Percentiles rank a stretch among this genome's conserved stretches.
Evolutionary conservation across 2,888 invertebrate species (phyloP).

Genomic region (Ophioninae sp.): DNA sequence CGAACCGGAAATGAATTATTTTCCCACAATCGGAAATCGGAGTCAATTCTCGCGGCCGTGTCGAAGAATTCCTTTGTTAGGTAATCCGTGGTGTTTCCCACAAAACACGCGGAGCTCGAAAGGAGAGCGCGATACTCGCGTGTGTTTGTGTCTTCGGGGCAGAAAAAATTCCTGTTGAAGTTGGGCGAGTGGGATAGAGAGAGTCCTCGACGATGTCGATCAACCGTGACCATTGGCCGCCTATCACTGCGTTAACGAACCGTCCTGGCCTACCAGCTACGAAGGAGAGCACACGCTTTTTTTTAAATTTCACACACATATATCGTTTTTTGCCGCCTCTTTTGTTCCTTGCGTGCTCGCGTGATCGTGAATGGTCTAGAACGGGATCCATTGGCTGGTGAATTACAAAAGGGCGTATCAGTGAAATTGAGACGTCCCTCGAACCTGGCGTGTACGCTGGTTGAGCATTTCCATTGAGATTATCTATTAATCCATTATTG

Average conservation of each 20-base stretch:
- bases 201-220: conserved; percentile 66
- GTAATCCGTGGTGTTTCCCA: conserved; percentile 22
- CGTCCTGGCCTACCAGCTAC: conserved; percentile 70
- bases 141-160: conserved; percentile 17
- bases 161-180: conserved; percentile 42
- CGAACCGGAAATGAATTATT: neutral
- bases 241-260: conserved; percentile 69
- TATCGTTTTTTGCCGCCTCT: neutral
- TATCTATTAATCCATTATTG: too few relatives aligned
- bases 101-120: conserved; percentile 20
- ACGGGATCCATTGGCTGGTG: neutral
- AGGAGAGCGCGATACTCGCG: conserved; percentile 35
- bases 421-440: neutral
- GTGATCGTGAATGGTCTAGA: neutral
- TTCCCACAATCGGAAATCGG: neutral
- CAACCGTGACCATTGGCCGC: conserved; percentile 77
- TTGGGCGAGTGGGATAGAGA: conserved; percentile 27
- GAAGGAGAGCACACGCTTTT: conserved; percentile 63
- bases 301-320: conserved; percentile 18
- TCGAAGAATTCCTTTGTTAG: conserved; percentile 5
- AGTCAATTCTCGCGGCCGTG: conserved; percentile 2
- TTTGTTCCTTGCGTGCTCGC: neutral
- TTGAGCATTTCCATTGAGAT: neutral
- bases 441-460: neutral
- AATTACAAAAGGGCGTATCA: neutral